Conservation (phyloP, 2,888 invertebrate species). For the Caenorhabditis sinica region DNA sequence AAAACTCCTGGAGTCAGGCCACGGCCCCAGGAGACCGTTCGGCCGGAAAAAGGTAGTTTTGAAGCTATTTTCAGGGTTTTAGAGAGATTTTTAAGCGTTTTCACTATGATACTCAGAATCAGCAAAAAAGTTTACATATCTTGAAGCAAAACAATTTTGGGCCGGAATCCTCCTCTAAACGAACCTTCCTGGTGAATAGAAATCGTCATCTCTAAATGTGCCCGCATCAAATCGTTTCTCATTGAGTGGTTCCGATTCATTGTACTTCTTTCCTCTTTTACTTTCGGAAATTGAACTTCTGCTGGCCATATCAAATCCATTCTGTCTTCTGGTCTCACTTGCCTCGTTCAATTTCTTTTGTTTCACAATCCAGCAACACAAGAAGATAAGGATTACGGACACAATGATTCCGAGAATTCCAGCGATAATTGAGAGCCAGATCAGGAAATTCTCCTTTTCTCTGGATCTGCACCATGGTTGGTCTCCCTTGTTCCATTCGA, state of each 20-base stretch:
- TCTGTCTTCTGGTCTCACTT: slow-evolving; percentile 31
- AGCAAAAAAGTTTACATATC: no score
- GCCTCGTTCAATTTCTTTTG: slow-evolving; percentile 63
- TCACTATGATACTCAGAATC: no score
- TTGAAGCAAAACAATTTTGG: no score
- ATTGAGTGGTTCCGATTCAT: slow-evolving; percentile 61
- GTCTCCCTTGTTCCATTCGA: slow-evolving; percentile 82
- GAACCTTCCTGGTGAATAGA: slow-evolving; percentile 59
- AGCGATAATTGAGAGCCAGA: slow-evolving; percentile 81
- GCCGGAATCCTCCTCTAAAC: no score
- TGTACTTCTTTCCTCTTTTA: slow-evolving; percentile 49
- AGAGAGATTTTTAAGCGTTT: no score
- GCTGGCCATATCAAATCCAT: slow-evolving; percentile 53
- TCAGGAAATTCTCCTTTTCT: slow-evolving; percentile 82
- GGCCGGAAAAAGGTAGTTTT: no score
- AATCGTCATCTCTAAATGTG: slow-evolving; percentile 60
- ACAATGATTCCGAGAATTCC: slow-evolving; percentile 71
- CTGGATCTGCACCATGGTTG: slow-evolving; percentile 83
- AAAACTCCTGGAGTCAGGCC: no score
- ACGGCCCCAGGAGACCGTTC: no score
- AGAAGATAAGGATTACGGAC: slow-evolving; percentile 66
- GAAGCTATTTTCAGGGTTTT: no score
- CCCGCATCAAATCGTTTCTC: slow-evolving; percentile 61
- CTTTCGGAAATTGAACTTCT: slow-evolving; percentile 51
- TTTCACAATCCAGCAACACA: slow-evolving; percentile 77